Base-by-base conservation (phyloP, 2,113 vertebrate genomes). In the Carlito syrichta region DNA sequence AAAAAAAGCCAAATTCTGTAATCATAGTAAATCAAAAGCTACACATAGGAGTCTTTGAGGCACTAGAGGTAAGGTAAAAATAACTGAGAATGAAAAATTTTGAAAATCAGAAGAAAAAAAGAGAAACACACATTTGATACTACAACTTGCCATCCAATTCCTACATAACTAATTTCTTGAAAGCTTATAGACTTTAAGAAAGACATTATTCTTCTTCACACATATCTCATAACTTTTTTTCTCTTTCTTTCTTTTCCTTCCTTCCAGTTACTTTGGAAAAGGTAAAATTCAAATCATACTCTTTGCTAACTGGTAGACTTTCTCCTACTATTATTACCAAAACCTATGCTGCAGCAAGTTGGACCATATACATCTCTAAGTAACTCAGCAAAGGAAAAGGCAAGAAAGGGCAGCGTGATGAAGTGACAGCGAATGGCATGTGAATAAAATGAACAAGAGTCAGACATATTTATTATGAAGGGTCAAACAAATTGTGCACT, bases 301-400 rank as follows among this genome's bases (percentile, higher is more conserved):
- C 40, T 82, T 78, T 30, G 23, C 8, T 48, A 56, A 73, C 27
- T 23, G 20, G 20, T 54, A 16, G 8, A 68, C 43, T n/a, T 43
- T 27, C 68, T 84, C 66, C 11, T 84, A 19, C 35, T 45, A 48
- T 54, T 74, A 38, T 76, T 60, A 40, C 30, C 32, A 79, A 48
- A 43, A 45, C 40, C 43, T 48, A 50, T 11, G 4, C 25, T 17
- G 6, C 12, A 71, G 19, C 11, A 77, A 30, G 38, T 23, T 27
- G 16, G 27, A 58, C 14, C 40, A 77, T 0, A 0, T 85, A 8
- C 11, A 85, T 50, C 30, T 66, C 10, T 30, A 14, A 58, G 43
- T 17, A 0, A 0, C 12, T 77, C 0, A 8, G 20, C n/a, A 30
- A 48, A 40, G 45, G 69, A 45, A 25, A 27, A 22, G 0, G 22